Evolutionary conservation across 2,888 invertebrate species (phyloP).

Genomic region (Drosophila nr. perissopoda): DNA sequence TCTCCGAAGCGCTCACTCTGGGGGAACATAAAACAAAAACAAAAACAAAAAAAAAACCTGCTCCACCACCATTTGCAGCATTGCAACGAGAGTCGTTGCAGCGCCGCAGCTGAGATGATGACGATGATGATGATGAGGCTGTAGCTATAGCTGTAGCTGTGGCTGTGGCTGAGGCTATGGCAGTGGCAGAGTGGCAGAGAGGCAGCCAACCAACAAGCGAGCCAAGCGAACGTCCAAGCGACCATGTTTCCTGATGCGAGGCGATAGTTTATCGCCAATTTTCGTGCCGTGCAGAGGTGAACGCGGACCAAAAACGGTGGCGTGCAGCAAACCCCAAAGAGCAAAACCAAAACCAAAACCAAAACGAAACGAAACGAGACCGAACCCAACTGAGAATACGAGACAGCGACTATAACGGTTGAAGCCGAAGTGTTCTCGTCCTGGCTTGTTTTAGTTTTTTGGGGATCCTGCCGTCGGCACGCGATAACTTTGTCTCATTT

Average conservation of each 20-base stretch:
- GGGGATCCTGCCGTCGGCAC: conserved; percentile 27
- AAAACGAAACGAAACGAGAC: conserved; percentile 17
- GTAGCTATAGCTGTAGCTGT: conserved; percentile 12
- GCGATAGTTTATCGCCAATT: conserved; percentile 86
- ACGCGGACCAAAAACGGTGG: conserved; percentile 82
- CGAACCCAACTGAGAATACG: conserved; percentile 14
- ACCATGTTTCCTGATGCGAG: conserved; percentile 85
- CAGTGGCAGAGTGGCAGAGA: conserved; percentile 37
- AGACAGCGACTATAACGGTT: background rate
- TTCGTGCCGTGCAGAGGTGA: conserved; percentile 85
- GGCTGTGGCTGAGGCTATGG: conserved; percentile 4
- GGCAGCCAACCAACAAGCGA: conserved; percentile 59
- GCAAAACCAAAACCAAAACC: conserved; percentile 16
- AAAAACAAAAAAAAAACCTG: conserved; percentile 58
- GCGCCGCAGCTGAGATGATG: conserved; percentile 35
- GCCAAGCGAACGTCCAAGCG: conserved; percentile 70
- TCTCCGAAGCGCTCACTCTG: conserved; percentile 65
- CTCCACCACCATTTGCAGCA: conserved; percentile 75
- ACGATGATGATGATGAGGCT: conserved; percentile 17
- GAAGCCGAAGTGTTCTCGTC: conserved; percentile 4
- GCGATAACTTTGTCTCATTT: conserved; percentile 24
- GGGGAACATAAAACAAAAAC: conserved; percentile 34
- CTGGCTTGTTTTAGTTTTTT: background rate
- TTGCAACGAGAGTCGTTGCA: conserved; percentile 39
- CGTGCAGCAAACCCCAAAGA: conserved; percentile 41